Base-by-base conservation (phyloP, 1,140 invertebrate species). In the Branchinecta lindahli region DNA sequence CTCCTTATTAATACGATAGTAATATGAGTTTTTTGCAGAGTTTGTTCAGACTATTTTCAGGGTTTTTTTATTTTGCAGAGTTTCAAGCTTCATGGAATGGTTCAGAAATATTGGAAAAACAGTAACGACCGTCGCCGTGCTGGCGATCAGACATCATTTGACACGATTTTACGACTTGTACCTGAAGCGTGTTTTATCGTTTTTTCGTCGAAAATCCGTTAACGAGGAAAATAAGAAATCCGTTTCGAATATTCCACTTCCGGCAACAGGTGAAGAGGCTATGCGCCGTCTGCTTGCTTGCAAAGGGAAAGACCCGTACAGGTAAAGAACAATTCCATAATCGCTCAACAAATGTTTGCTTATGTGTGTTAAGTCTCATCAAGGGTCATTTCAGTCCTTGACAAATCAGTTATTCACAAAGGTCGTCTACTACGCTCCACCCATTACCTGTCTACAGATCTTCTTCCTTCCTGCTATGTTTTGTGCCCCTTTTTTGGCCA, bases 301-400 rank as follows among this genome's bases (percentile, higher is more conserved):
- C 77, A 93, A 93, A 83, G 93, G 91, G 74, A 94, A 95, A 81
- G 92, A 96, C 82, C 92, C 92, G 18, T 96, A 96, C 77, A 90
- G 87, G 87, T 61, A 61, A 61, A 3, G 18, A 5, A 33, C 33
- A 33, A 33, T 33, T 33, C 33, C 33, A 5, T 33, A 33, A 33
- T 33, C 33, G 1, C 33, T 33, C 1, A 33, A 33, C 5, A 33
- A 33, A 33, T 33, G 33, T 5, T 3, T 33, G 33, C 33, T 5
- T 33, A 33, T 33, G 1, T 33, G 33, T 33, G 33, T 3, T 33
- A 33, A 33, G 33, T 33, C 5, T 33, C 33, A 33, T 33, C 33
- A 33, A 5, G 33, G 33, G 33, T 33, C 33, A 33, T 33, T 33
- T 33, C 1, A 33, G 33, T 5, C 33, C 33, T 33, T 33, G 33